Evolutionary conservation across 2,888 invertebrate genomes (phyloP).

Genomic region (Drosophila prostipennis): DNA sequence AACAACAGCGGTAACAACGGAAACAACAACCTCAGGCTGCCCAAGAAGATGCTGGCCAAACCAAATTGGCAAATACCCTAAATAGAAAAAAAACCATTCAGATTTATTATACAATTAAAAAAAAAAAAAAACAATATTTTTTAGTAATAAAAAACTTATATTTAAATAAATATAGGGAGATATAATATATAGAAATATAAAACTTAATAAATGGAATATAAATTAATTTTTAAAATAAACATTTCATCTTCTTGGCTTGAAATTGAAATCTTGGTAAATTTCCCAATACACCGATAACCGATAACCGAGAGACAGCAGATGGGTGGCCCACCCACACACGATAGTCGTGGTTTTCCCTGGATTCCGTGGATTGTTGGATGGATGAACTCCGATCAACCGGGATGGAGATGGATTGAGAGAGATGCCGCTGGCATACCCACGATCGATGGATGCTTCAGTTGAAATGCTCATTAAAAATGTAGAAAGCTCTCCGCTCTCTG

Average conservation of each 20-base stretch:
- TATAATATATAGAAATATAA: too few species aligned
- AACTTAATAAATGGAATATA: too few species aligned
- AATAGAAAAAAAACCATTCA: neutral
- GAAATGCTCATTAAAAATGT: constrained; percentile 78
- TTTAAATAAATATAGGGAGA: too few species aligned
- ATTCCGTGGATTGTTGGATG: constrained; percentile 24
- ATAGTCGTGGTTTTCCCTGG: constrained; percentile 1
- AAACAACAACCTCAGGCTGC: constrained; percentile 15
- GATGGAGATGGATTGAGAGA: constrained; percentile 29
- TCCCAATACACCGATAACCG: constrained; percentile 13
- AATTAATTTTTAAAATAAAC: too few species aligned
- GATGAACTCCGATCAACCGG: constrained; percentile 32
- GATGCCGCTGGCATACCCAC: constrained; percentile 51
- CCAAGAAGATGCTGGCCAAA: constrained; percentile 14
- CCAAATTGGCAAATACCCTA: constrained; percentile 26
- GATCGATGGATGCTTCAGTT: constrained; percentile 63
- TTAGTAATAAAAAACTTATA: neutral
- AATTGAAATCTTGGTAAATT: too few species aligned
- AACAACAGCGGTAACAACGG: constrained; percentile 18
- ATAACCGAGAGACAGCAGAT: neutral
- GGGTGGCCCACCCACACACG: constrained; percentile 24
- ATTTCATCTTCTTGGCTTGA: too few species aligned
- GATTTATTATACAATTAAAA: neutral
- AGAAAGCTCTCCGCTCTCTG: constrained; percentile 69
- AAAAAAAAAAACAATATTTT: neutral